A percentile compares a stretch with the other conserved stretches of the same genome.
Evolutionary conservation across 2,113 vertebrate species (phyloP).

Genomic region (Acanthochromis polyacanthus): DNA sequence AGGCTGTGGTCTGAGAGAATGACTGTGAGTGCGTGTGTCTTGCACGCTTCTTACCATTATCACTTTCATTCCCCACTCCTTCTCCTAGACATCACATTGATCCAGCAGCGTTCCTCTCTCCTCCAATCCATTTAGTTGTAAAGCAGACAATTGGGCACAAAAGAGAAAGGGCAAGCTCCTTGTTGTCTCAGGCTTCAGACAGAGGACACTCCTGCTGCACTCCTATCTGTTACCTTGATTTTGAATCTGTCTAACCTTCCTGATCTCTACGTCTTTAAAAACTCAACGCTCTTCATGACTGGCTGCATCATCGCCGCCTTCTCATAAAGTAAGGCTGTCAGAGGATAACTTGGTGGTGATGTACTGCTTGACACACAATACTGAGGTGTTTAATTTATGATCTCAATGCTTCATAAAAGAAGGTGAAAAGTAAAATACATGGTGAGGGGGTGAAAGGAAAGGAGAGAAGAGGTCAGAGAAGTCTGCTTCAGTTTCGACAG

Average conservation of each 20-base stretch:
- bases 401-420: background rate
- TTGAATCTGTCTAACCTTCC: background rate
- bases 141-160: slow-evolving; percentile 44
- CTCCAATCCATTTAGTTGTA: slow-evolving; percentile 46
- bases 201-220: background rate
- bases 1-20: slow-evolving; percentile 33
- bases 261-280: background rate
- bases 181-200: slow-evolving; percentile 31
- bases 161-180: slow-evolving; percentile 23
- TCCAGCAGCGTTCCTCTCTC: slow-evolving; percentile 38
- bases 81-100: slow-evolving; percentile 49
- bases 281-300: background rate
- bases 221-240: slow-evolving; percentile 1
- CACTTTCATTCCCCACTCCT: slow-evolving; percentile 50
- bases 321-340: slow-evolving; percentile 2
- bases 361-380: slow-evolving; percentile 12
- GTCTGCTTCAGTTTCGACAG: background rate
- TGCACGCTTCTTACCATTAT: slow-evolving; percentile 43
- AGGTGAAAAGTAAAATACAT: background rate
- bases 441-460: background rate
- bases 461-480: background rate
- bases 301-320: background rate
- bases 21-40: slow-evolving; percentile 9
- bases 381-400: slow-evolving; percentile 16
- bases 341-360: slow-evolving; percentile 11